Evolutionary conservation across 2,888 invertebrate genomes (phyloP).

Genomic region (Lycaena phlaeas): DNA sequence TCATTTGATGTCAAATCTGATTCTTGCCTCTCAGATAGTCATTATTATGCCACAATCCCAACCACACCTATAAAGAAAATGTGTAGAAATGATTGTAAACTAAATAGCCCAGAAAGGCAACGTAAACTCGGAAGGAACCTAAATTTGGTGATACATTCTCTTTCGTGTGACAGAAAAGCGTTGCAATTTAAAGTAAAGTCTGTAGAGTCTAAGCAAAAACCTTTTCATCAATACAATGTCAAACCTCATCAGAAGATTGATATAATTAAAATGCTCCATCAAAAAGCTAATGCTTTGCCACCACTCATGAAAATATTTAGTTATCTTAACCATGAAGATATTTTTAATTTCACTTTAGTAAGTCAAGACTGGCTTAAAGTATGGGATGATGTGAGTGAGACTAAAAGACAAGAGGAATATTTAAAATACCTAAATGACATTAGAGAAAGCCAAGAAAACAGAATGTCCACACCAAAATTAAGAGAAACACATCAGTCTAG

Average conservation of each 20-base stretch:
- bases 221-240: slow-evolving; percentile 25
- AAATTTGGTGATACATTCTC: slow-evolving; percentile 49
- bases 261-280: slow-evolving; percentile 46
- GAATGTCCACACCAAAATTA: slow-evolving; percentile 27
- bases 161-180: slow-evolving; percentile 45
- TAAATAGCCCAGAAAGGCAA: slow-evolving; percentile 33
- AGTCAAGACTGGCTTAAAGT: slow-evolving; percentile 47
- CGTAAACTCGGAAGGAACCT: slow-evolving; percentile 45
- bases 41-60: slow-evolving; percentile 32
- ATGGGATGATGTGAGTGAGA: slow-evolving; percentile 40
- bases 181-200: slow-evolving; percentile 25
- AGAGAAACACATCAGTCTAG: slow-evolving; percentile 26
- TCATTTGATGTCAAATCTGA: slow-evolving; percentile 3
- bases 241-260: slow-evolving; percentile 55
- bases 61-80: slow-evolving; percentile 54
- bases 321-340: slow-evolving; percentile 49
- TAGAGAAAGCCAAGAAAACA: slow-evolving; percentile 54
- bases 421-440: slow-evolving; percentile 34
- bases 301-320: slow-evolving; percentile 47
- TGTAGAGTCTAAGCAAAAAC: not conserved
- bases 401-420: slow-evolving; percentile 38
- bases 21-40: slow-evolving; percentile 12
- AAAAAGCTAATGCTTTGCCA: slow-evolving; percentile 33
- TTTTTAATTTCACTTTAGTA: slow-evolving; percentile 49
- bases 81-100: slow-evolving; percentile 40